Evolutionary conservation across 2,113 vertebrate species (phyloP), one percentile per base, ranked within the genome.

Genomic region (Oxygymnocypris stewartii): DNA sequence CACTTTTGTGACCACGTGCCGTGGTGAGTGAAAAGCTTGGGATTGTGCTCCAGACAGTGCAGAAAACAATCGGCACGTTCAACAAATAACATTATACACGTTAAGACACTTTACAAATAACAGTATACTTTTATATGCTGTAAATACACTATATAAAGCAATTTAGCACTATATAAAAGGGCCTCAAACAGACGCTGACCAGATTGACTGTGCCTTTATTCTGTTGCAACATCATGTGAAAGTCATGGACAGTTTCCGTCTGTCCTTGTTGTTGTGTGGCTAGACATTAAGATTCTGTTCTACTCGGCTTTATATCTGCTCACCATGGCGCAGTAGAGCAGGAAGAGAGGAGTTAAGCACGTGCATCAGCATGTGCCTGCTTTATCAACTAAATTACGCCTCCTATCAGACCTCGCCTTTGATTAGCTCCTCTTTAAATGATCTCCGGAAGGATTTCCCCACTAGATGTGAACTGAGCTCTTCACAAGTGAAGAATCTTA

Each of bases 321-420:
- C 59, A 47, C 5, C n/a, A 31, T 82, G 14, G 3, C 67, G 44
- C 63, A 67, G 16, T 65, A 13, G 59, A 67, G 20, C 20, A 65
- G 25, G 40, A 40, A 31, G 80, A n/a, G 63, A 14, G 18, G 42
- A 25, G 35, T 80, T 25, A 63, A 42, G 78, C 57, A 37, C 47
- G 18, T 20, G 6, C 11, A 35, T 51, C 44, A 51, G 28, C 47
- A 28, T n/a, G 57, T n/a, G 44, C 28, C 35, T 61, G 25, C 14
- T 81, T 81, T 86, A 82, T 81, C 67, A 75, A 8, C 65, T 61
- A 63, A 47, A 44, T 85, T 79, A 69, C 5, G 18, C 69, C 6
- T 5, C 80, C 80, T 71, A 54, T 82, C 81, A 82, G 75, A 14
- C 20, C 12, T 51, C 47, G 44, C 20, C 28, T 79, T 63, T 85